Evolutionary conservation across 2,888 invertebrate genomes (phyloP).

Genomic region (Patella ulyssiponensis): DNA sequence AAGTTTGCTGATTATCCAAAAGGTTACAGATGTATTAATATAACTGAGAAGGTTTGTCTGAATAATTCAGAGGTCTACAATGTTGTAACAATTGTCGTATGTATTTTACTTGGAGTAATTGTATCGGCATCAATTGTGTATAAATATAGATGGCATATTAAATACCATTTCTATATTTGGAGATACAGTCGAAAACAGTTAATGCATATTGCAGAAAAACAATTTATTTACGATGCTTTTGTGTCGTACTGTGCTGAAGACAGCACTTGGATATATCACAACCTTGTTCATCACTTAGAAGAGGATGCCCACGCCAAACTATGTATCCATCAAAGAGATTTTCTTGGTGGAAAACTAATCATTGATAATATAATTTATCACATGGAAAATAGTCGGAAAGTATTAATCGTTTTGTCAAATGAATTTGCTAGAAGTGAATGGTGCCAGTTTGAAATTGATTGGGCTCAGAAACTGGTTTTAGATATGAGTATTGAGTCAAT

Average conservation of each 20-base stretch:
- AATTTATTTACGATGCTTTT: conserved; percentile 78
- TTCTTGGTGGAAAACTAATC: conserved; percentile 81
- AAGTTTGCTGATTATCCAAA: background rate
- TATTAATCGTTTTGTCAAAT: conserved; percentile 79
- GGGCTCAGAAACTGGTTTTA: conserved; percentile 77
- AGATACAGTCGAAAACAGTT: conserved; percentile 72
- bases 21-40: background rate
- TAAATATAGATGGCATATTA: background rate
- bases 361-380: conserved; percentile 81
- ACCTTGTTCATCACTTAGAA: conserved; percentile 79
- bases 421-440: conserved; percentile 80
- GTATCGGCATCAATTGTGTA: background rate
- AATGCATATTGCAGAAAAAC: conserved; percentile 37
- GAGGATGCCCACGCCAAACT: conserved; percentile 71
- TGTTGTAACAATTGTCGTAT: background rate
- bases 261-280: conserved; percentile 78
- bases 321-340: conserved; percentile 82
- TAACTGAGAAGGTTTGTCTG: background rate
- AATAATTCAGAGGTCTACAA: background rate
- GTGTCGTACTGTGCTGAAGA: conserved; percentile 81
- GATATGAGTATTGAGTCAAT: conserved; percentile 77
- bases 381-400: conserved; percentile 79
- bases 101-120: background rate
- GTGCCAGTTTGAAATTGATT: conserved; percentile 83
- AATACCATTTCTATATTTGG: background rate